phyloP scores from a whole-genome alignment of 1,140 invertebrate genomes.

The Heliothis virescens region DNA sequence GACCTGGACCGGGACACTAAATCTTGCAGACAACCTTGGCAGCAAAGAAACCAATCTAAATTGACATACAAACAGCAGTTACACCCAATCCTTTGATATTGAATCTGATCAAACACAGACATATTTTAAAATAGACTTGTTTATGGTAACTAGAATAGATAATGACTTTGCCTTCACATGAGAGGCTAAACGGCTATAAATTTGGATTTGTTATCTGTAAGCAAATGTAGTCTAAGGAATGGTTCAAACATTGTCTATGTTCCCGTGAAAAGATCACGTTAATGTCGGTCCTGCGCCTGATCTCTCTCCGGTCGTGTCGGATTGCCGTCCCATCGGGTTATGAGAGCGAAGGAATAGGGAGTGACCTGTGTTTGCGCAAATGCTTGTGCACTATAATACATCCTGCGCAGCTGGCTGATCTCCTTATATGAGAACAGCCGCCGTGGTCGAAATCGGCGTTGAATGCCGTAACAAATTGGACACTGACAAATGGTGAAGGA shows the following conservation, averaged over 20 bases:
- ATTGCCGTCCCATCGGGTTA: too few species aligned
- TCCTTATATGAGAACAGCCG: too few species aligned
- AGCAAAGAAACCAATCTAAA: constrained; percentile 48
- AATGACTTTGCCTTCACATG: constrained; percentile 12
- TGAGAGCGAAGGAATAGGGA: neutral
- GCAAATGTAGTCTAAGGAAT: neutral
- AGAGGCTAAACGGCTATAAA: neutral
- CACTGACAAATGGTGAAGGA: too few species aligned
- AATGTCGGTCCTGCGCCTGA: too few species aligned
- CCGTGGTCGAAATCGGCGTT: too few species aligned
- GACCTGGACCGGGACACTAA: constrained; percentile 14
- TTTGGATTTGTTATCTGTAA: constrained; percentile 1
- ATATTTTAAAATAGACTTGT: constrained; percentile 62
- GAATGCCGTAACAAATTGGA: too few species aligned
- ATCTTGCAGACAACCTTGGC: constrained; percentile 43
- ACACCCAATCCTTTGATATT: constrained; percentile 63
- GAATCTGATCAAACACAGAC: constrained; percentile 65
- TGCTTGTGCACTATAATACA: too few species aligned
- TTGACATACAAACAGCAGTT: constrained; percentile 55
- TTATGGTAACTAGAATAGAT: constrained; percentile 50
- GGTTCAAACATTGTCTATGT: too few species aligned
- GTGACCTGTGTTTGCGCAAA: too few species aligned
- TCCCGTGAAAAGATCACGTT: too few species aligned
- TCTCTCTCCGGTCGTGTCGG: too few species aligned
- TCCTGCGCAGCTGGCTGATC: too few species aligned